Conservation (phyloP, 2,113 vertebrate species). For the Saccopteryx bilineata region DNA sequence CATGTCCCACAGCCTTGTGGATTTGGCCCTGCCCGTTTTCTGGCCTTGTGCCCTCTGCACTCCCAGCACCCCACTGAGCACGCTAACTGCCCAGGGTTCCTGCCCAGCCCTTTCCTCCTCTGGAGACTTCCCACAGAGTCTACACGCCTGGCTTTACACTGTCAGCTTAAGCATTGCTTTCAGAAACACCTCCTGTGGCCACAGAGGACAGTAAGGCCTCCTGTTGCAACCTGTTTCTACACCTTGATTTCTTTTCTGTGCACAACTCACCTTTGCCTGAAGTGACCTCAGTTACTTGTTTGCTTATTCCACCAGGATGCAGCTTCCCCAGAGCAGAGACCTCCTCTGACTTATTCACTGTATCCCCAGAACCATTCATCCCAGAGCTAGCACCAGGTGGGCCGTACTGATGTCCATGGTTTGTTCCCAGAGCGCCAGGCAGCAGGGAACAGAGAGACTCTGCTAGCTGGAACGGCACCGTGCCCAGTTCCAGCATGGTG, state of each 20-base stretch:
- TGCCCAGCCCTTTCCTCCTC: not conserved
- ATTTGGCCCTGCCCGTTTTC: not conserved
- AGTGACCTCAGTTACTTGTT: not conserved
- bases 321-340: not conserved
- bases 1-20: accelerated
- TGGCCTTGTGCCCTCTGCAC: accelerated
- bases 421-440: not conserved
- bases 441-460: not conserved
- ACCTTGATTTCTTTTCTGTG: not conserved
- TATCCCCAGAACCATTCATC: not conserved
- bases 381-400: not conserved
- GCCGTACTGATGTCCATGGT: not conserved
- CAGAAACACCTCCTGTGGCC: not conserved
- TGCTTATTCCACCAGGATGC: not conserved
- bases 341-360: not conserved
- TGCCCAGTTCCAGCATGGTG: accelerated
- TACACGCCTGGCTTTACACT: not conserved
- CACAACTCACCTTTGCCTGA: not conserved
- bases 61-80: accelerated
- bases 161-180: not conserved
- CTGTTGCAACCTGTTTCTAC: not conserved
- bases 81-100: not conserved
- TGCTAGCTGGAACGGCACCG: not conserved
- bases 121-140: not conserved
- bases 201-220: not conserved